These are phyloP conservation scores for Lasioglossum oenotherae DNA, from an alignment of 2,888 invertebrate genomes.

Conservation along the genomic window DNA sequence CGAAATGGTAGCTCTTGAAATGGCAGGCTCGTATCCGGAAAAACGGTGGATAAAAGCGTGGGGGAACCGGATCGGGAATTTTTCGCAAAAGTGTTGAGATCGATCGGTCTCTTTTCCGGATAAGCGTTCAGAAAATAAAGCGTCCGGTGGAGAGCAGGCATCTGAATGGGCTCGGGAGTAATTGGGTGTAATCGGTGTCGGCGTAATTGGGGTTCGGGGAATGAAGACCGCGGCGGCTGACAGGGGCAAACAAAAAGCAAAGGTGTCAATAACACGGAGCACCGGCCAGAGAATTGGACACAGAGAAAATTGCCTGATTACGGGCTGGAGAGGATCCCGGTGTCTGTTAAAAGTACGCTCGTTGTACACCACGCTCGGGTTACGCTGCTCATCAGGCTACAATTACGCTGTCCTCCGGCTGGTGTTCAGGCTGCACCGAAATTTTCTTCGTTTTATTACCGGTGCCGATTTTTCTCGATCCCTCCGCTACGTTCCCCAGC, in stretches of 20 bases:
- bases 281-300: slow-evolving; percentile 2
- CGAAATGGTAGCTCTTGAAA: not conserved
- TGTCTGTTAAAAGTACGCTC: slow-evolving; percentile 20
- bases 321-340: slow-evolving; percentile 10
- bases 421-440: slow-evolving; percentile 20
- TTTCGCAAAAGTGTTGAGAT: slow-evolving; percentile 23
- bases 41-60: not conserved
- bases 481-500: not conserved
- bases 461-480: slow-evolving; percentile 13
- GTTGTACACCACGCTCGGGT: slow-evolving; percentile 19
- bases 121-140: slow-evolving; percentile 44
- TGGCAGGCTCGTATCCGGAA: not conserved
- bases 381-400: slow-evolving; percentile 34
- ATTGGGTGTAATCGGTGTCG: slow-evolving; percentile 39
- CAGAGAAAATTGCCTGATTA: slow-evolving; percentile 46
- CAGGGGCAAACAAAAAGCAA: slow-evolving; percentile 21
- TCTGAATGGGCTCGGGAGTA: slow-evolving; percentile 8
- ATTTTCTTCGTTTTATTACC: slow-evolving; percentile 30
- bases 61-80: not conserved
- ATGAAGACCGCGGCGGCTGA: not conserved
- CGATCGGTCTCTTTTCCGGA: slow-evolving; percentile 29
- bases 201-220: slow-evolving; percentile 42
- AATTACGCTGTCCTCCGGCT: slow-evolving; percentile 25
- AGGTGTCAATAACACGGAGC: slow-evolving; percentile 44
- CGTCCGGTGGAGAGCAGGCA: slow-evolving; percentile 32